Percentiles rank a stretch among this genome's conserved stretches.
Evolutionary conservation across 2,797 vertebrate species (phyloP).

Genomic region (Semaprochilodus insignis): DNA sequence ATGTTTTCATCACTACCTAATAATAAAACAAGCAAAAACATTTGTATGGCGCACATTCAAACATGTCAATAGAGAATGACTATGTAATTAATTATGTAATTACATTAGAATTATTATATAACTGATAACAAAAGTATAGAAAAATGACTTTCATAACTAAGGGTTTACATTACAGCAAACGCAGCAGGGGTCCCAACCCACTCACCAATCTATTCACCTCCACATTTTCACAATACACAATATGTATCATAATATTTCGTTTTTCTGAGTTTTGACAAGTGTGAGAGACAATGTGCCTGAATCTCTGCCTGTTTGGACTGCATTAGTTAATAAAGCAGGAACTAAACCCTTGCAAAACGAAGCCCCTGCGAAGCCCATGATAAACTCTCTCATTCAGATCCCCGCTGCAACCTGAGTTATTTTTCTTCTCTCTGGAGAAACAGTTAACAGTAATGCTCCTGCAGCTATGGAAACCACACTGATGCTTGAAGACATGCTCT

Average conservation of each 20-base stretch:
- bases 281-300: background rate
- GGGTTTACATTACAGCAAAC: background rate
- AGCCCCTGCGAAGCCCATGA: background rate
- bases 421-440: constrained; percentile 49
- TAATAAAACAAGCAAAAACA: background rate
- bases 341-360: no score
- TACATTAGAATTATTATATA: background rate
- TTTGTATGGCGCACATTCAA: background rate
- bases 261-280: no score
- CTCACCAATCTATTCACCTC: background rate
- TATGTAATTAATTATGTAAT: background rate
- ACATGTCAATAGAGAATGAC: background rate
- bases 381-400: constrained; percentile 44
- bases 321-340: no score
- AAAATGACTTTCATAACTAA: background rate
- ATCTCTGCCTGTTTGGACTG: background rate
- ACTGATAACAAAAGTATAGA: background rate
- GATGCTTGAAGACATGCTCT: constrained; percentile 67
- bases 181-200: background rate
- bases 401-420: constrained; percentile 54
- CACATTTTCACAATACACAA: no score
- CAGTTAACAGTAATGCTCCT: constrained; percentile 57
- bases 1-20: background rate
- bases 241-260: no score
- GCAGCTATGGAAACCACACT: constrained; percentile 71